phyloP scores from a whole-genome alignment of 1,140 invertebrate genomes.

The honey bee (Apis mellifera) region DNA sequence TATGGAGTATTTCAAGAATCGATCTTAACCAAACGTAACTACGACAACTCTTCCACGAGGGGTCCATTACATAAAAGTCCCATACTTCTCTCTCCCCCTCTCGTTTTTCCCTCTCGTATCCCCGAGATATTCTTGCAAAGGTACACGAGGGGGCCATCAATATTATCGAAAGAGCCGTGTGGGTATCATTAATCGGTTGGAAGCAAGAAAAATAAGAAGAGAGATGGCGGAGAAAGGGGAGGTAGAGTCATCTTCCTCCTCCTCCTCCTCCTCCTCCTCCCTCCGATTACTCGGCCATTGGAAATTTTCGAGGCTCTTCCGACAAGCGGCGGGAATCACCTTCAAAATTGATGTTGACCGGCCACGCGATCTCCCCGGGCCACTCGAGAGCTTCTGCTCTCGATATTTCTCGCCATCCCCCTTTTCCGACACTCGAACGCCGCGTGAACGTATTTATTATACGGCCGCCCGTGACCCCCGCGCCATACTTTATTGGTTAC shows the following conservation, averaged over 20 bases:
- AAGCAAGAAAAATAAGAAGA: not conserved
- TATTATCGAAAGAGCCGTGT: slow-evolving; percentile 55
- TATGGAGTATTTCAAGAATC: no score
- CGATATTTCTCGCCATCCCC: slow-evolving; percentile 41
- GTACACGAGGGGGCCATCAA: slow-evolving; percentile 51
- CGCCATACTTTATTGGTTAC: slow-evolving; percentile 11
- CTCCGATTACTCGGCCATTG: slow-evolving; percentile 58
- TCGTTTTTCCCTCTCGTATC: slow-evolving; percentile 15
- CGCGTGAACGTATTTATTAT: slow-evolving; percentile 19
- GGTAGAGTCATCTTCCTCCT: slow-evolving; percentile 3
- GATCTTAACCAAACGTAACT: not conserved
- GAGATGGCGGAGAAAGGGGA: not conserved
- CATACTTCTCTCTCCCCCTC: not conserved
- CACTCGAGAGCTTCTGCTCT: slow-evolving; percentile 45
- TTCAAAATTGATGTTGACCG: slow-evolving; percentile 57
- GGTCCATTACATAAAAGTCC: not conserved
- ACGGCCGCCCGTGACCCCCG: slow-evolving; percentile 9
- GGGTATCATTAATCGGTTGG: slow-evolving; percentile 52
- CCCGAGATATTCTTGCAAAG: slow-evolving; percentile 13
- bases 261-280: slow-evolving; percentile 10
- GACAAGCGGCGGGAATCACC: slow-evolving; percentile 54
- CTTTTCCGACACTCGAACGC: slow-evolving; percentile 8
- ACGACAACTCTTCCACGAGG: not conserved
- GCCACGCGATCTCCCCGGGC: slow-evolving; percentile 51
- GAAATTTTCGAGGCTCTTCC: slow-evolving; percentile 59